Percentiles rank a stretch among this genome's conserved stretches.
Conservation (phyloP, 2,113 vertebrate species). For the Peromyscus polionotus region DNA sequence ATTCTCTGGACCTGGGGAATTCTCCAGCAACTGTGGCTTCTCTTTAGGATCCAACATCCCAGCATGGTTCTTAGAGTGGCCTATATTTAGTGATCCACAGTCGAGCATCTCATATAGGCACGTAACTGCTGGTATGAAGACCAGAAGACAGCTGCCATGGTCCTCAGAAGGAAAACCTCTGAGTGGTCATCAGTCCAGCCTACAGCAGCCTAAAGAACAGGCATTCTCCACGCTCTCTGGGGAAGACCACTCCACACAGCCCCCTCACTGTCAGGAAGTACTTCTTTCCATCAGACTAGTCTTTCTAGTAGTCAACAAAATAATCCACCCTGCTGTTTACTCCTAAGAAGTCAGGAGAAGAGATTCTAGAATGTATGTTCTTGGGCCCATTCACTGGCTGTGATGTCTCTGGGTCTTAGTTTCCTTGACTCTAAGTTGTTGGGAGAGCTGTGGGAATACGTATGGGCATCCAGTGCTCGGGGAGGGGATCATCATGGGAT, state of each 20-base stretch:
- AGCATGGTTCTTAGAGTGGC: background rate
- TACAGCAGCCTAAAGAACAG: background rate
- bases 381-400: accelerated
- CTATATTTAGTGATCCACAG: accelerated
- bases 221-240: background rate
- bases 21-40: background rate
- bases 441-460: background rate
- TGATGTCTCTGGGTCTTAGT: background rate
- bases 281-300: background rate
- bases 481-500: accelerated
- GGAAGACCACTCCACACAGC: background rate
- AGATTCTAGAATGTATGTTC: background rate
- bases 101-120: background rate
- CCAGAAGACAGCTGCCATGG: background rate
- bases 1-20: background rate
- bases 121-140: background rate
- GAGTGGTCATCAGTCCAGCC: background rate
- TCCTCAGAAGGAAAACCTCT: background rate
- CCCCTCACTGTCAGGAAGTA: background rate
- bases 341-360: background rate
- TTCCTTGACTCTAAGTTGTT: background rate
- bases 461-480: background rate
- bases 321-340: background rate
- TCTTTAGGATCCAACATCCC: background rate
- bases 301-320: background rate